Conservation (phyloP, 2,113 vertebrate species). For the Hemicordylus capensis region DNA sequence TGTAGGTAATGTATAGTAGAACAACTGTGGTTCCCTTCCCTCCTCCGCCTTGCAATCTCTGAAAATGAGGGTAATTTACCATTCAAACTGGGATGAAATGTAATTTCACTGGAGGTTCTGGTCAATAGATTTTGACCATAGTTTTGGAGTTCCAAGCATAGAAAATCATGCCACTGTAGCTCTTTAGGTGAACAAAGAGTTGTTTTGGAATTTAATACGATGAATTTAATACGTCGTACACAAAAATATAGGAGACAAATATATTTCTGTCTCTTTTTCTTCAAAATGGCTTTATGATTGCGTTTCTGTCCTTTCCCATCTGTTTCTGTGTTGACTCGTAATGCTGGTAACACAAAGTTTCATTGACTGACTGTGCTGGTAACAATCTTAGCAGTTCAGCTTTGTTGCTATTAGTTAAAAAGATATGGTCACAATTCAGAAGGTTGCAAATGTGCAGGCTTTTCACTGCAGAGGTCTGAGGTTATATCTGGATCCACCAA, state of each 20-base stretch:
- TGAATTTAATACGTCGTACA: too few relatives aligned
- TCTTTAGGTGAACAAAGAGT: neutral
- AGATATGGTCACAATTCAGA: neutral
- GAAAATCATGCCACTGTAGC: neutral
- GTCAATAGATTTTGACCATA: neutral
- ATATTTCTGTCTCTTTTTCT: neutral
- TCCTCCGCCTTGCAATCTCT: neutral
- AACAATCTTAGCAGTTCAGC: neutral
- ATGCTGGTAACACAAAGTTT: neutral
- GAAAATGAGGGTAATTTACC: neutral
- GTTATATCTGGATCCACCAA: neutral
- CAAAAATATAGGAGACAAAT: too few relatives aligned
- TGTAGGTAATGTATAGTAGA: neutral
- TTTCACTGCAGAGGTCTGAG: neutral
- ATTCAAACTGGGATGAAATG: neutral
- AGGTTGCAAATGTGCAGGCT: too few relatives aligned
- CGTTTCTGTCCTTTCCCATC: neutral
- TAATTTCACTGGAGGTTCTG: neutral
- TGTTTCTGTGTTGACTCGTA: neutral
- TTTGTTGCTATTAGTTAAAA: neutral
- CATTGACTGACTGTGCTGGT: too few relatives aligned
- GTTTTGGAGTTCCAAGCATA: neutral
- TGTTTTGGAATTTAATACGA: neutral
- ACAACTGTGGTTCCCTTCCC: neutral
- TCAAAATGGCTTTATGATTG: neutral